Evolutionary conservation across 2,888 invertebrate species (phyloP).

Genomic region (Oscheius myriophilus): DNA sequence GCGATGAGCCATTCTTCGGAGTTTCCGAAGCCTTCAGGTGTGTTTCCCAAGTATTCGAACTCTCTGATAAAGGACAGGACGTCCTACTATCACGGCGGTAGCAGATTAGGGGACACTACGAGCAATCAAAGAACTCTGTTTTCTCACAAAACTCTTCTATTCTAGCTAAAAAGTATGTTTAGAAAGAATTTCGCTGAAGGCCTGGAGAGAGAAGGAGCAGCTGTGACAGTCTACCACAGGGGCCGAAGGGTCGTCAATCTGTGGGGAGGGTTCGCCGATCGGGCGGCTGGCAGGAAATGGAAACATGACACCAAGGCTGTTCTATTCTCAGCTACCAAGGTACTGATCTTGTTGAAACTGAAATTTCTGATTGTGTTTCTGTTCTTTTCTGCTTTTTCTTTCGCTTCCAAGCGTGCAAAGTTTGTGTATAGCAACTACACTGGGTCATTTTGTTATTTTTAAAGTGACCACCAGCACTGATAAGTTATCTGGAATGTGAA

Average conservation of each 20-base stretch:
- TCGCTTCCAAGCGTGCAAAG: no score
- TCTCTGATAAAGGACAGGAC: not conserved
- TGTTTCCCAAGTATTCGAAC: constrained; percentile 9
- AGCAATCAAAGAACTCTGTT: no score
- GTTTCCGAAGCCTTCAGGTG: constrained; percentile 51
- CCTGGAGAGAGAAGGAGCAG: constrained; percentile 71
- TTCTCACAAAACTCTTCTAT: not conserved
- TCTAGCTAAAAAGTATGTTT: constrained; percentile 18
- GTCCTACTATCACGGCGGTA: not conserved
- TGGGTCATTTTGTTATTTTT: no score
- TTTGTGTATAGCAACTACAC: no score
- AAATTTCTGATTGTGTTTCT: not conserved
- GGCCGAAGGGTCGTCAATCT: constrained; percentile 72
- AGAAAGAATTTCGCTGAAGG: constrained; percentile 71
- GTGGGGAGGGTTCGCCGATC: constrained; percentile 73
- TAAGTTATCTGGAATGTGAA: not conserved
- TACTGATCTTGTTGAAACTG: constrained; percentile 19
- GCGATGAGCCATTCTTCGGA: constrained; percentile 36
- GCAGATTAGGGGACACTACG: no score
- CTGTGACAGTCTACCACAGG: constrained; percentile 72
- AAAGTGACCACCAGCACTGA: not conserved
- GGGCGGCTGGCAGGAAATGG: constrained; percentile 68
- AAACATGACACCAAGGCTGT: constrained; percentile 70
- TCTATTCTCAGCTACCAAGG: constrained; percentile 72
- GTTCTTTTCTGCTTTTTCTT: no score